Evolutionary conservation across 2,888 invertebrate species (phyloP).

Genomic region (Tipula confusa): DNA sequence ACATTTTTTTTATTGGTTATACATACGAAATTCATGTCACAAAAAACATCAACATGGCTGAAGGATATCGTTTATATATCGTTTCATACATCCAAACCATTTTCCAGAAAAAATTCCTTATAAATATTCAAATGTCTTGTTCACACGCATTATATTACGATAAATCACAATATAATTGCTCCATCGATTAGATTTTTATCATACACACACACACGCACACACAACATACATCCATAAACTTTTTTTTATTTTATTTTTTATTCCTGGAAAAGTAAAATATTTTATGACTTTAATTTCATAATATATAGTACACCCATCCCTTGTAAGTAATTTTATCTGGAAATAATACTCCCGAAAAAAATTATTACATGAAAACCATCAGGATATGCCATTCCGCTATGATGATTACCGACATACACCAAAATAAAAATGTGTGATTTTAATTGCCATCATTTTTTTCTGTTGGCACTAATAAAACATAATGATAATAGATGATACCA

Average conservation of each 20-base stretch:
- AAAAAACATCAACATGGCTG: neutral
- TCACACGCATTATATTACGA: conserved; percentile 12
- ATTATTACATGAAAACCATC: neutral
- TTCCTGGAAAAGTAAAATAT: neutral
- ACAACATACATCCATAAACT: neutral
- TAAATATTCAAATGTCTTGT: neutral
- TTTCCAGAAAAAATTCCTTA: neutral
- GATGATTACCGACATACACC: neutral
- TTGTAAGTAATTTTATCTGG: neutral
- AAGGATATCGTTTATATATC: neutral
- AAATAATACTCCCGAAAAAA: neutral
- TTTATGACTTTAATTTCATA: neutral
- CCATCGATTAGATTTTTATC: neutral
- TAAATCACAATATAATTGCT: conserved; percentile 17
- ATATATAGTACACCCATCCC: neutral
- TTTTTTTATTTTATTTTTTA: no score
- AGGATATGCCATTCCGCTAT: neutral
- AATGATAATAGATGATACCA: neutral
- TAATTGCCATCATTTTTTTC: neutral
- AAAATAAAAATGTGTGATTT: neutral
- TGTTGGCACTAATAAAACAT: neutral
- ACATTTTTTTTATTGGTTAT: conserved; percentile 7
- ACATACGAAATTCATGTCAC: neutral
- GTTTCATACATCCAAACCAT: neutral
- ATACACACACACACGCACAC: neutral